phyloP scores from a whole-genome alignment of 2,113 vertebrate genomes.

The Elanus axillaris region DNA sequence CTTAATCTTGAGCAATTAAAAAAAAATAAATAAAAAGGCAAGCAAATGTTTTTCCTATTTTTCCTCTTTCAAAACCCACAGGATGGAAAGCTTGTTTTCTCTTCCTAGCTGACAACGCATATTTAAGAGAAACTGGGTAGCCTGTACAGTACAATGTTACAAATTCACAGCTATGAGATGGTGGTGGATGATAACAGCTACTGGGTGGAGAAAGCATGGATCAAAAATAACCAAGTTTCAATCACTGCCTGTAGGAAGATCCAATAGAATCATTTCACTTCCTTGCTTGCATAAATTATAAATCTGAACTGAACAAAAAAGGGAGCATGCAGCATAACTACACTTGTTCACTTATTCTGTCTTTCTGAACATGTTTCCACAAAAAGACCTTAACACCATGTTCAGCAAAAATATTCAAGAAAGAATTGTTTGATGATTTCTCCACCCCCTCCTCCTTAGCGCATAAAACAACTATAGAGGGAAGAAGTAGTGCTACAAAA shows the following conservation, averaged over 20 bases:
- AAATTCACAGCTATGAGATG: constrained; percentile 70
- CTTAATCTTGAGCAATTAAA: not conserved
- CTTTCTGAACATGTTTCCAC: constrained; percentile 16
- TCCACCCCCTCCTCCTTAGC: not conserved
- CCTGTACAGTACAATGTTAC: constrained; percentile 71
- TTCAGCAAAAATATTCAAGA: not conserved
- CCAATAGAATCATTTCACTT: constrained; percentile 70
- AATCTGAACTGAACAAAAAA: constrained; percentile 69
- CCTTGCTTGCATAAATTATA: constrained; percentile 75
- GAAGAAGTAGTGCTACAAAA: not conserved
- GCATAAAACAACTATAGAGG: not conserved
- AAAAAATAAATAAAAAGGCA: not conserved
- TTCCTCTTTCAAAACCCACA: constrained; percentile 53
- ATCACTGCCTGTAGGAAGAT: constrained; percentile 74
- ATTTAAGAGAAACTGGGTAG: constrained; percentile 76
- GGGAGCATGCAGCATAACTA: constrained; percentile 29
- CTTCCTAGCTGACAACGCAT: constrained; percentile 72
- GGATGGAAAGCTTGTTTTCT: constrained; percentile 61
- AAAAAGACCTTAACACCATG: not conserved
- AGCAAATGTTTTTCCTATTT: constrained; percentile 60
- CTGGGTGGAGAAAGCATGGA: constrained; percentile 69
- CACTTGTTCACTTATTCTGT: not conserved
- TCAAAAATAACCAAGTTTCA: constrained; percentile 77
- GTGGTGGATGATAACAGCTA: constrained; percentile 75
- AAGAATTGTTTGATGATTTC: not conserved